phyloP scores from a whole-genome alignment of 1,140 invertebrate species.

The Brachionus paranguensis region DNA sequence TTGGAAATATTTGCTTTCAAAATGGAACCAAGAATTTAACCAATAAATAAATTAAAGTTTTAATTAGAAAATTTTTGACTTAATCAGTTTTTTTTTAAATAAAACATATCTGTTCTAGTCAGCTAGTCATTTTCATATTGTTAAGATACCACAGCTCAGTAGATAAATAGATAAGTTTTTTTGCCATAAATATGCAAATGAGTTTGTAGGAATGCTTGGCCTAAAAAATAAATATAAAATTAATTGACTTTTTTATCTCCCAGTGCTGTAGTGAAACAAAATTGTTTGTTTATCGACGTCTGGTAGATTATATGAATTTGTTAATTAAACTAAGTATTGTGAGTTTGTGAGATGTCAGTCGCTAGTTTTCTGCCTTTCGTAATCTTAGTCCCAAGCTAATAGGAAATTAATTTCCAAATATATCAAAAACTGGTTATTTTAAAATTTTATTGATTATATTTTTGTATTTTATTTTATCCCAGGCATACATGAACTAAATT shows the following conservation, averaged over 20 bases:
- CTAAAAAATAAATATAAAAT: not conserved
- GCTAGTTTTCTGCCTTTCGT: not conserved
- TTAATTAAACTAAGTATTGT: not conserved
- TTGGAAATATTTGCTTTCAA: constrained; percentile 10
- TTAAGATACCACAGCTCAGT: not conserved
- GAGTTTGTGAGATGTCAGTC: not conserved
- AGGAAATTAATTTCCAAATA: not conserved
- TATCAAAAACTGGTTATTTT: not conserved
- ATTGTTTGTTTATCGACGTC: not conserved
- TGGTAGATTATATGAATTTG: not conserved
- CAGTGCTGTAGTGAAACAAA: not conserved
- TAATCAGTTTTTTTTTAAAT: not conserved
- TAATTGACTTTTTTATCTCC: not conserved
- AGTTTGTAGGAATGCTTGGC: not conserved
- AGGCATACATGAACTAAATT: too few species aligned
- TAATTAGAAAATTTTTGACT: not conserved
- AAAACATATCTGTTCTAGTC: not conserved
- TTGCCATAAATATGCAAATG: not conserved
- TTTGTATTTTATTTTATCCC: too few species aligned
- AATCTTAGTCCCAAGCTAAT: not conserved
- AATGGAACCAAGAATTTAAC: not conserved
- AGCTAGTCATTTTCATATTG: not conserved
- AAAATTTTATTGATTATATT: too few species aligned
- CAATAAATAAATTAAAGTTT: not conserved
- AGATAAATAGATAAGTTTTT: not conserved